A percentile compares a stretch with the other conserved stretches of the same genome.
These are phyloP conservation scores for Aspiorhynchus laticeps DNA, from an alignment of 2,113 vertebrate species.

Conservation along the genomic window DNA sequence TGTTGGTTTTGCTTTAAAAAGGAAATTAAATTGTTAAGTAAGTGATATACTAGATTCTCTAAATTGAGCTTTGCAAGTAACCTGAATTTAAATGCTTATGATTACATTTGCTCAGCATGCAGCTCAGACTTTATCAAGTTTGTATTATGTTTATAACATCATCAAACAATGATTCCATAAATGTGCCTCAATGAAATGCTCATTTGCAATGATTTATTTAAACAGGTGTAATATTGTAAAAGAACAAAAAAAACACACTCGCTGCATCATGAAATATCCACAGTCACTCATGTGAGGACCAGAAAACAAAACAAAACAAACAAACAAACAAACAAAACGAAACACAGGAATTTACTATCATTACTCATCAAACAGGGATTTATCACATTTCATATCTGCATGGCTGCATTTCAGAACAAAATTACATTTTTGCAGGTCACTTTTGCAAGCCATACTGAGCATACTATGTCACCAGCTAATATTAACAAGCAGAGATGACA, in stretches of 20 bases:
- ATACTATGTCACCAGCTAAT: constrained; percentile 72
- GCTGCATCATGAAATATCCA: too few relatives aligned
- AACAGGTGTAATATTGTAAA: constrained; percentile 64
- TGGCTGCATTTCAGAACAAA: constrained; percentile 48
- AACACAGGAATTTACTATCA: background rate
- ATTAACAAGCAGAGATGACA: constrained; percentile 87
- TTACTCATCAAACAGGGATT: constrained; percentile 58
- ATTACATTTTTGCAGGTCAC: background rate
- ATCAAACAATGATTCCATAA: background rate
- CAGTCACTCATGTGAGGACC: background rate
- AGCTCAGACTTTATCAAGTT: background rate
- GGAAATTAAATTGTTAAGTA: background rate
- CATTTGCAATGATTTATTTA: constrained; percentile 34
- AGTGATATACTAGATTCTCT: background rate
- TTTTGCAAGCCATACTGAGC: too few relatives aligned
- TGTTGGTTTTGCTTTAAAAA: background rate
- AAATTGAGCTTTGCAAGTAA: background rate
- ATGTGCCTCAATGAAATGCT: background rate
- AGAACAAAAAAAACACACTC: constrained; percentile 25
- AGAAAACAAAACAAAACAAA: constrained; percentile 61
- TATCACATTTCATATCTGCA: constrained; percentile 60
- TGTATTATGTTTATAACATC: background rate
- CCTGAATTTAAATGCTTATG: background rate
- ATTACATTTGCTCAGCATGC: constrained; percentile 11
- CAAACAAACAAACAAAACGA: too few relatives aligned